phyloP scores from a whole-genome alignment of 2,797 vertebrate genomes.

The Myiothlypis chrysogaster region DNA sequence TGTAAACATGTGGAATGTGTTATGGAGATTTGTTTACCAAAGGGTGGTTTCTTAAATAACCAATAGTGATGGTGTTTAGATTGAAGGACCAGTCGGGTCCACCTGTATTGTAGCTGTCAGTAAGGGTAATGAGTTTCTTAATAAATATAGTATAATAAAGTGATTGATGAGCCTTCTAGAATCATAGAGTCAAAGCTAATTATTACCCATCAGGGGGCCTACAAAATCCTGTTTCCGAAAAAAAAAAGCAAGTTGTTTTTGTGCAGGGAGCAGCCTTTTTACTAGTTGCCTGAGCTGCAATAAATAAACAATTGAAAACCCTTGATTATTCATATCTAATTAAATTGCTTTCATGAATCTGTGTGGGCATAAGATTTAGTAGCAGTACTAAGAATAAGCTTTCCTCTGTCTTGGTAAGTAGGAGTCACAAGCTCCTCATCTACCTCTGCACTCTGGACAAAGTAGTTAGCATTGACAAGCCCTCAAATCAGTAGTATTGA shows the following conservation, averaged over 20 bases:
- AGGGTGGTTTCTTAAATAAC: too few species aligned
- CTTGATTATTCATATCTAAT: not conserved
- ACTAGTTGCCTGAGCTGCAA: not conserved
- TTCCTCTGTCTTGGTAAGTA: not conserved
- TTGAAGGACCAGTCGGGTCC: not conserved
- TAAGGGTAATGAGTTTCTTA: not conserved
- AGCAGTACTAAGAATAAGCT: not conserved
- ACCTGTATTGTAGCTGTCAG: rapidly evolving
- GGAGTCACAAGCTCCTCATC: not conserved
- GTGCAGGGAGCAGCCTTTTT: not conserved
- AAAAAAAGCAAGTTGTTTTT: rapidly evolving
- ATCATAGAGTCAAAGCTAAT: not conserved
- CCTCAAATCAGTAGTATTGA: not conserved
- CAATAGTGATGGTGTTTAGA: not conserved
- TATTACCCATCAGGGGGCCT: not conserved
- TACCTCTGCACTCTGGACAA: not conserved
- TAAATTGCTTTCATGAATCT: not conserved
- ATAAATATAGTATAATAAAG: not conserved
- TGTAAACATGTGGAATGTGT: not conserved
- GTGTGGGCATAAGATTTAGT: not conserved
- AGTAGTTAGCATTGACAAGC: not conserved
- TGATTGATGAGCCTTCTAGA: not conserved
- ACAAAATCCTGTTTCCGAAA: not conserved
- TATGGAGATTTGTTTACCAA: not conserved
- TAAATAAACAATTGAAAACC: not conserved